phyloP scores from a whole-genome alignment of 2,888 invertebrate genomes.

The Drosophila dives region DNA sequence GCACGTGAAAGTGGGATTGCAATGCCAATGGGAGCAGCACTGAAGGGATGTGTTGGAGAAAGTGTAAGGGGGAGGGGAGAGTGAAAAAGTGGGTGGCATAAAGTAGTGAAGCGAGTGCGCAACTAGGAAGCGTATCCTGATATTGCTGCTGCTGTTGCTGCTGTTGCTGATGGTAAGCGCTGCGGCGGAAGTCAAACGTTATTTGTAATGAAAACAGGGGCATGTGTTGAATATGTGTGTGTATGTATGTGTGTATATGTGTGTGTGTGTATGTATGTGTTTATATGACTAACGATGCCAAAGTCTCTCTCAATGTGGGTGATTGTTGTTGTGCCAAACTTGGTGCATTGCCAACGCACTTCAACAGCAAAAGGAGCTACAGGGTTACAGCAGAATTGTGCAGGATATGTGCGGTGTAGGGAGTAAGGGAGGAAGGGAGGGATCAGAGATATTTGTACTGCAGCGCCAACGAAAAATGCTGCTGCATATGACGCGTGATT shows the following conservation, averaged over 20 bases:
- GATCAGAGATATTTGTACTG: constrained; percentile 69
- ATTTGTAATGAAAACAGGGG: constrained; percentile 81
- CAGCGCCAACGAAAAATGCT: constrained; percentile 65
- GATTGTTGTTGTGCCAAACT: constrained; percentile 41
- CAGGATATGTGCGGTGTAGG: not conserved
- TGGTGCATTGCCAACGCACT: constrained; percentile 77
- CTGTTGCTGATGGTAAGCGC: constrained; percentile 45
- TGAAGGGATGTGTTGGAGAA: not conserved
- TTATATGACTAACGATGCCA: constrained; percentile 60
- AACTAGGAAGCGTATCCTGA: constrained; percentile 47
- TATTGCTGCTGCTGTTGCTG: not conserved
- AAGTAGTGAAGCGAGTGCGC: constrained; percentile 14
- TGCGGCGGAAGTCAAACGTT: constrained; percentile 81
- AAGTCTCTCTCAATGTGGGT: constrained; percentile 36
- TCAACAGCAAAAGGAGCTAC: constrained; percentile 38
- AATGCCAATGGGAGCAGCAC: constrained; percentile 28
- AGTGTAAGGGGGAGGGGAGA: not conserved
- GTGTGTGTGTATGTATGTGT: constrained; percentile 28
- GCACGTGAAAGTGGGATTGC: constrained; percentile 77
- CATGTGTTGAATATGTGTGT: constrained; percentile 66
- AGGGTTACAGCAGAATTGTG: not conserved
- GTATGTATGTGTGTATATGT: constrained; percentile 8
- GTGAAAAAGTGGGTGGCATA: not conserved
- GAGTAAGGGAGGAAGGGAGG: not conserved
- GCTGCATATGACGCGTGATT: constrained; percentile 78